Conservation (phyloP, 2,797 vertebrate species). For the Steatocranus sp. region DNA sequence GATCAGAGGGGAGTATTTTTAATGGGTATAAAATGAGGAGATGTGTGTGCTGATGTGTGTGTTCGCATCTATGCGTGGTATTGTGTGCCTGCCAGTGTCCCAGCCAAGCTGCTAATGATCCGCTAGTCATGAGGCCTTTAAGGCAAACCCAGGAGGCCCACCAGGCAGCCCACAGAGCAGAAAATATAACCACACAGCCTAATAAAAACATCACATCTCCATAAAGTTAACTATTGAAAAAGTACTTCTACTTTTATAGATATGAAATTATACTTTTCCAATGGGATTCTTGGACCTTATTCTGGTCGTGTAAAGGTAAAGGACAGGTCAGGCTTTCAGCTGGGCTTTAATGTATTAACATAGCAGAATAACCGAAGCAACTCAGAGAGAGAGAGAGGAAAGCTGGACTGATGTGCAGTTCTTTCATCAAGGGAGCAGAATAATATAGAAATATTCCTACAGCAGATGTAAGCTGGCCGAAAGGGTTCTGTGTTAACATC, state of each 20-base stretch:
- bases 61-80: not conserved
- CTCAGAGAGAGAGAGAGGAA: not conserved
- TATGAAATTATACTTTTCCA: not conserved
- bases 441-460: not conserved
- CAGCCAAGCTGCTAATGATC: slow-evolving; percentile 42
- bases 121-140: slow-evolving; percentile 21
- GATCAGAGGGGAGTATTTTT: slow-evolving; percentile 27
- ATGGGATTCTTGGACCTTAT: not conserved
- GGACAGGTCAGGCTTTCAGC: not conserved
- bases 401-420: not conserved
- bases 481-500: not conserved
- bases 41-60: slow-evolving; percentile 1
- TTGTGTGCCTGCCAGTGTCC: slow-evolving; percentile 3
- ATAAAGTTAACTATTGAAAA: slow-evolving; percentile 18
- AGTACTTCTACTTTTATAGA: not conserved
- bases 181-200: not conserved
- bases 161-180: slow-evolving; percentile 20
- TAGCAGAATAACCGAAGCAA: not conserved
- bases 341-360: not conserved
- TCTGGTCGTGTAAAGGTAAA: not conserved
- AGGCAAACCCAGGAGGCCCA: slow-evolving; percentile 36
- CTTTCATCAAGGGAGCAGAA: not conserved
- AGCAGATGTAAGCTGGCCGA: not conserved
- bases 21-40: slow-evolving; percentile 16
- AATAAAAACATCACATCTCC: slow-evolving; percentile 39